Base-by-base conservation (phyloP, 2,888 invertebrate species). In the Drosophila anceps region DNA sequence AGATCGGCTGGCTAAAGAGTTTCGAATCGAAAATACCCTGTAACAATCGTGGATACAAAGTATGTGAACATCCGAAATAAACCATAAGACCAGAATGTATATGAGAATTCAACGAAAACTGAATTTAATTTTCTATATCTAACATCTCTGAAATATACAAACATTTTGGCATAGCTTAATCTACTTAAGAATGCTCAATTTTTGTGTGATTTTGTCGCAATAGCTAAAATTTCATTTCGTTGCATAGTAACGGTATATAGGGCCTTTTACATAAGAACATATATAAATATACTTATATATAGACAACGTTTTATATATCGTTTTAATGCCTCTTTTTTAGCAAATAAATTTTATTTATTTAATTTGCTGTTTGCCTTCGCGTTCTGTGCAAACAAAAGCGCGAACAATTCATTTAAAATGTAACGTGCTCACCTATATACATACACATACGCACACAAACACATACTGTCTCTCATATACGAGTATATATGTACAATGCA, bases 381-480 rank as follows among this genome's bases (percentile, higher is more conserved):
- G 62, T 76, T 82, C 65, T 72, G 55, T 61, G 65, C 83, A 82
- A 87, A 81, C 76, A 84, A 87, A 74, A 82, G 76, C 58, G 79
- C 73, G 73, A 87, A 79, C 81, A 85, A 88, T 88, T 85, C 88
- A 88, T 84, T 84, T 85, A 79, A 85, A 88, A 83, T 81, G 74
- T 73, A 79, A 81, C 78, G 61, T 53, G 35, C 44, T 57, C 48
- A 43, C 70, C 69, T 55, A 64, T 18, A 67, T 13, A 64, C 13
- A 39, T 29, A 50, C 46, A 67, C 13, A 50, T 35, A 10, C 10
- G n/a, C 39, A 44, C 5, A 18, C 20, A 57, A 15, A 43, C 8
- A 4, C 5, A 31, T 7, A 50, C n/a, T 18, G 9, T 13, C 51
- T 33, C 6, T n/a, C n/a, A 6, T 9, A 48, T 10, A n/a, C n/a